Percentiles rank a stretch among this genome's conserved stretches.
Conservation (phyloP, 2,888 invertebrate species). For the Cantharis rustica region DNA sequence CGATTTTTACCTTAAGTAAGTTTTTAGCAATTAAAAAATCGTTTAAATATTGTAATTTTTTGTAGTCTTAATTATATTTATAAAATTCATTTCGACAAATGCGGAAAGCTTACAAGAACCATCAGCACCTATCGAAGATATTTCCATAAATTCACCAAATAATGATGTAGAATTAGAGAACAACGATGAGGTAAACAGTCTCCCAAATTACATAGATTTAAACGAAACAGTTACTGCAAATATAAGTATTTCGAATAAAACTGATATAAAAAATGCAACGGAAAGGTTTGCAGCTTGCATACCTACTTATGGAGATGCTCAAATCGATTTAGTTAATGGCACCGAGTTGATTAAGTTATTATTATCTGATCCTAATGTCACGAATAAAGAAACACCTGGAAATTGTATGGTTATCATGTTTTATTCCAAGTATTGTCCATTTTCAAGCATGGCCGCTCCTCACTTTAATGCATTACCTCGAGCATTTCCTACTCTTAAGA, state of each 20-base stretch:
- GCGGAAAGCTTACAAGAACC: not conserved
- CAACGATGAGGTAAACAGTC: conserved; percentile 11
- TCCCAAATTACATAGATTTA: conserved; percentile 31
- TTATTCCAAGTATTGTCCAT: conserved; percentile 88
- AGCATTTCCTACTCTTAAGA: conserved; percentile 83
- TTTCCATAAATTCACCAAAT: not conserved
- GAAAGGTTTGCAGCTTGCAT: conserved; percentile 50
- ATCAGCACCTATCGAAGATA: not conserved
- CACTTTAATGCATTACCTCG: conserved; percentile 89
- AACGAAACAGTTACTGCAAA: conserved; percentile 24
- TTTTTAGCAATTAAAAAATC: not conserved
- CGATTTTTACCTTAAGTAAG: not conserved
- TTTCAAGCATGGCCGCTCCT: conserved; percentile 88
- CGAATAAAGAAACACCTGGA: conserved; percentile 65
- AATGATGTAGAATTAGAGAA: not conserved
- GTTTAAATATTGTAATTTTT: not conserved
- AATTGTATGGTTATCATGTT: conserved; percentile 83
- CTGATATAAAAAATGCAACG: conserved; percentile 36
- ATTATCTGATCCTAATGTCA: conserved; percentile 67
- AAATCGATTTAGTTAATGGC: conserved; percentile 72
- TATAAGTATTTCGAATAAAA: conserved; percentile 29
- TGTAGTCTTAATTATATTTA: not conserved
- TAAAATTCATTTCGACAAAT: not conserved
- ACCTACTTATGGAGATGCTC: conserved; percentile 43
- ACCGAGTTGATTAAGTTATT: conserved; percentile 70